A percentile compares a stretch with the other conserved stretches of the same genome.
These are phyloP conservation scores for Tenthredo livida DNA, from an alignment of 2,888 invertebrate genomes.

Conservation along the genomic window DNA sequence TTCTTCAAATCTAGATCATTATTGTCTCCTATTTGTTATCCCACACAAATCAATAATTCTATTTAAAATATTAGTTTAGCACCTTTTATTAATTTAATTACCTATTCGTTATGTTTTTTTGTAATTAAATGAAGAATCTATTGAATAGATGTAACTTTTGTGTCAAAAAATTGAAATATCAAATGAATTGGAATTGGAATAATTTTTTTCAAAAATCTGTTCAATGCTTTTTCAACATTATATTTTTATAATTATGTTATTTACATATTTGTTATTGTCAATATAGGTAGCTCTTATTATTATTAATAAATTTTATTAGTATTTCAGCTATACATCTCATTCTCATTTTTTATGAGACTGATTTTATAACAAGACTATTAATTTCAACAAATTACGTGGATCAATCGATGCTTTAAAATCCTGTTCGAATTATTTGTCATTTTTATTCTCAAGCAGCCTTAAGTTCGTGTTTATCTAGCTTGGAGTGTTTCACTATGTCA, in stretches of 20 bases:
- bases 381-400: slow-evolving; percentile 1
- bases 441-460: neutral
- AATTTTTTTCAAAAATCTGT: neutral
- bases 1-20: neutral
- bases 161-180: slow-evolving; percentile 2
- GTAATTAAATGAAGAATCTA: slow-evolving; percentile 38
- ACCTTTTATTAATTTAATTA: slow-evolving; percentile 33
- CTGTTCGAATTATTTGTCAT: neutral
- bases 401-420: slow-evolving; percentile 13
- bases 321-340: slow-evolving; percentile 20
- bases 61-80: slow-evolving; percentile 15
- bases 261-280: slow-evolving; percentile 20
- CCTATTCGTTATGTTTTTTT: slow-evolving; percentile 2
- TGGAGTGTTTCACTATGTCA: neutral
- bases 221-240: slow-evolving; percentile 45
- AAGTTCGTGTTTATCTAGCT: neutral
- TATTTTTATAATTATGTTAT: slow-evolving; percentile 42
- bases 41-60: slow-evolving; percentile 27
- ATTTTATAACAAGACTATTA: neutral
- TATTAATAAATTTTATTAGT: slow-evolving; percentile 42
- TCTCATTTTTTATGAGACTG: neutral
- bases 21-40: slow-evolving; percentile 27
- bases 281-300: slow-evolving; percentile 1
- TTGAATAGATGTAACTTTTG: neutral
- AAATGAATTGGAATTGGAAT: slow-evolving; percentile 4